Conservation (phyloP, 2,113 vertebrate genomes). For the Synodontis membranacea region DNA sequence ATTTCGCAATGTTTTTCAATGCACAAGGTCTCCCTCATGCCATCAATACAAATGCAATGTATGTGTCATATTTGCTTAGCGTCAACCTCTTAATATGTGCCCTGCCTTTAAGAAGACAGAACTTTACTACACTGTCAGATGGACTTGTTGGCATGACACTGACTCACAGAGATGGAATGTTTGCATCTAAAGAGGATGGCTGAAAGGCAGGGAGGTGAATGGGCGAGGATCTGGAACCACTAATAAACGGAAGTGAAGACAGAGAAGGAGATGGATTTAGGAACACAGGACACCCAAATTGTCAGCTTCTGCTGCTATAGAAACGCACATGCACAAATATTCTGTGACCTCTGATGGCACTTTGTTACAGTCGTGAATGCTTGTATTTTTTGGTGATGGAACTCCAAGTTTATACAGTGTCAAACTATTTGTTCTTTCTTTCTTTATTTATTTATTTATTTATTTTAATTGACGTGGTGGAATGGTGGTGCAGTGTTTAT, state of each 20-base stretch:
- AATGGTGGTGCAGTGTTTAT: too few species aligned
- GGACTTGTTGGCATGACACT: neutral
- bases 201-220: neutral
- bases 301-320: slow-evolving; percentile 21
- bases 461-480: too few species aligned
- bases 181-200: slow-evolving; percentile 15
- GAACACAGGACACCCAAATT: slow-evolving; percentile 50
- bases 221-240: neutral
- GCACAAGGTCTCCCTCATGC: neutral
- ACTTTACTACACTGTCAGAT: slow-evolving; percentile 27
- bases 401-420: neutral
- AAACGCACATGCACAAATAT: neutral
- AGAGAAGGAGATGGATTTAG: slow-evolving; percentile 23
- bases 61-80: slow-evolving; percentile 5
- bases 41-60: slow-evolving; percentile 31
- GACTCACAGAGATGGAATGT: slow-evolving; percentile 27
- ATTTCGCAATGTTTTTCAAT: slow-evolving; percentile 14
- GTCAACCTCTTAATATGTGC: neutral
- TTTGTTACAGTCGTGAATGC: slow-evolving; percentile 7
- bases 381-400: neutral
- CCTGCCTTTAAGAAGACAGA: slow-evolving; percentile 15
- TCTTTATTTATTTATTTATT: too few species aligned
- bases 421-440: neutral
- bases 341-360: slow-evolving; percentile 9
- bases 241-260: neutral